Percentiles rank a stretch among this genome's conserved stretches.
Evolutionary conservation across 2,888 invertebrate species (phyloP).

Genomic region (Germaria angustata): DNA sequence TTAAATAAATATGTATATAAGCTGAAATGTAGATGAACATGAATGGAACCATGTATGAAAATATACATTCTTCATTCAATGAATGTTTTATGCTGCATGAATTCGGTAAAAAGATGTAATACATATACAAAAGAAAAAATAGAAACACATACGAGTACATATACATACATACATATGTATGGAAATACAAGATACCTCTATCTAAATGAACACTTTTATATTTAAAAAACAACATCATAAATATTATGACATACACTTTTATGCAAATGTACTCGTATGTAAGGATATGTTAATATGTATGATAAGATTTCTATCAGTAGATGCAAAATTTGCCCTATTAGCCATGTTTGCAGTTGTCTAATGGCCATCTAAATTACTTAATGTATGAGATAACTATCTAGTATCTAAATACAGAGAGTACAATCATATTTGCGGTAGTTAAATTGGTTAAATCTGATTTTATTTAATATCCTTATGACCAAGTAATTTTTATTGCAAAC

Average conservation of each 20-base stretch:
- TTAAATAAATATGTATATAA: neutral
- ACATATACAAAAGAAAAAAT: too few relatives aligned
- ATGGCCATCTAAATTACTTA: slow-evolving; percentile 23
- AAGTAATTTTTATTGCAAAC: too few relatives aligned
- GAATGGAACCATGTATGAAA: neutral
- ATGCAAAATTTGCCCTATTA: slow-evolving; percentile 28
- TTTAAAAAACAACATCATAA: too few relatives aligned
- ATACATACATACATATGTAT: neutral
- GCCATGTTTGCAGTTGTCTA: slow-evolving; percentile 1
- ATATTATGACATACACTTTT: neutral
- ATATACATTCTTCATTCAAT: slow-evolving; percentile 16
- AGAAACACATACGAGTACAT: neutral
- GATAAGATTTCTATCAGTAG: slow-evolving; percentile 48
- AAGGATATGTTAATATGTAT: neutral
- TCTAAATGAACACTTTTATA: too few relatives aligned
- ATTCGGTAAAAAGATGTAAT: too few relatives aligned
- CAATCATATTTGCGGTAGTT: too few relatives aligned
- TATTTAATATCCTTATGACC: too few relatives aligned
- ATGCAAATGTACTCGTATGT: neutral
- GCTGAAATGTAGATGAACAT: neutral
- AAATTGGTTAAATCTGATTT: too few relatives aligned
- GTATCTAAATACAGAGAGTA: neutral
- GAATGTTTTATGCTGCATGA: slow-evolving; percentile 25
- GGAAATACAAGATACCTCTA: too few relatives aligned
- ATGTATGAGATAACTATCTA: slow-evolving; percentile 13